Base-by-base conservation (phyloP, 2,888 invertebrate genomes). In the Coelinius sp. region DNA sequence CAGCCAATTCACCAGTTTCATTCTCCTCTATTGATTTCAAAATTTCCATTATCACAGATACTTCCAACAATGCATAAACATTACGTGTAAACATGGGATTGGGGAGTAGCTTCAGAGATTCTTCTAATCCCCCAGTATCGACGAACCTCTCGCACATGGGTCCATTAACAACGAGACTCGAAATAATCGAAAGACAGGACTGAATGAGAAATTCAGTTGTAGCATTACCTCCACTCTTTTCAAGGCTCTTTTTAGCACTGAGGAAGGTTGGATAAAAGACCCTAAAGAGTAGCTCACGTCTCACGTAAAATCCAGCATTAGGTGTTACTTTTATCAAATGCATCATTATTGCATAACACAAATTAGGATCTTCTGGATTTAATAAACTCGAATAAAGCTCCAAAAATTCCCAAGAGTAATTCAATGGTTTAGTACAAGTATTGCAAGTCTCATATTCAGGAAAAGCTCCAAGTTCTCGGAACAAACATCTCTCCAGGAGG, bases 61-160 rank as follows among this genome's bases (percentile, higher is more conserved):
- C 90, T 82, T 92, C 92, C 17, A 92, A 84, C 49, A 92, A 89
- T 1, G 90, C 88, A 78, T 92, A 92, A 79, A 92, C 91, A 71
- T 89, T 90, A 74, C 90, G 90, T 0, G 91, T 90, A 75, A 92
- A 92, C 63, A 89, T 88, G 0, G 90, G 85, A 59, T 91, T 83
- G 0, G 89, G 86, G 0, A 92, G 88, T 68, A 92, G 78, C 73
- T 90, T 89, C 2, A 91, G 79, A 0, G 91, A 90, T 75, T 91
- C 90, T 44, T 90, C 88, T 38, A 92, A 84, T 0, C 92, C 92
- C 0, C 90, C 89, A 52, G 90, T 89, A 73, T 90, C 90, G 6
- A 90, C 89, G 74, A 92, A 92, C 76, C 90, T 90, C 76, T 91
- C 90, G 25, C 90, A 91, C 80, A 92, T 90, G 0, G 89, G 81